Conservation (phyloP, 2,888 invertebrate species). For the Oithona nana region DNA sequence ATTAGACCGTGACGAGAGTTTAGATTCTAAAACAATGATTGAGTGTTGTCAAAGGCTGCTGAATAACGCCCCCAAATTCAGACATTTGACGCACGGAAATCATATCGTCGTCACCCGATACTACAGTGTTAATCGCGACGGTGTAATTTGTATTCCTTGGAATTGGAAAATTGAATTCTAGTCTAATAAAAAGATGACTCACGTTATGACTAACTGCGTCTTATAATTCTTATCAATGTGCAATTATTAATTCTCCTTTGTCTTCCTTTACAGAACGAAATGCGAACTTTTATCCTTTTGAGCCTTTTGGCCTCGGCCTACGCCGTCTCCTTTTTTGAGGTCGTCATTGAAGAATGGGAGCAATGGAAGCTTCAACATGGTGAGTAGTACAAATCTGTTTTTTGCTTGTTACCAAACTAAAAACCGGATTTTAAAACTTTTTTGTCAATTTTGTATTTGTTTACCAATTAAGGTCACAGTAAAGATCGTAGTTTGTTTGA, state of each 20-base stretch:
- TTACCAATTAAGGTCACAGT: neutral
- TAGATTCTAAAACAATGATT: slow-evolving; percentile 76
- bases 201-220: too few species aligned
- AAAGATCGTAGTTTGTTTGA: neutral
- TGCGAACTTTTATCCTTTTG: neutral
- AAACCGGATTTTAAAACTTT: too few species aligned
- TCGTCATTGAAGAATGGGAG: slow-evolving; percentile 19
- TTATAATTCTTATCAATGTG: too few species aligned
- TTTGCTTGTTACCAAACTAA: too few species aligned
- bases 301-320: neutral
- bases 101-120: slow-evolving; percentile 67
- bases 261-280: too few species aligned
- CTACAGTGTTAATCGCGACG: slow-evolving; percentile 74
- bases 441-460: neutral
- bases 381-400: slow-evolving; percentile 23
- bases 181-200: too few species aligned
- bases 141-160: slow-evolving; percentile 81
- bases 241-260: too few species aligned
- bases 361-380: slow-evolving; percentile 22
- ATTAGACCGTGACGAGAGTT: slow-evolving; percentile 72
- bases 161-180: slow-evolving; percentile 58
- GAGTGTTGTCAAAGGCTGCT: slow-evolving; percentile 54
- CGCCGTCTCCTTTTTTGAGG: slow-evolving; percentile 16
- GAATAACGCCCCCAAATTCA: slow-evolving; percentile 27
- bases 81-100: slow-evolving; percentile 39